A percentile compares a stretch with the other conserved stretches of the same genome.
These are phyloP conservation scores for Phocides pigmalion DNA, from an alignment of 1,140 invertebrate genomes.

Conservation along the genomic window DNA sequence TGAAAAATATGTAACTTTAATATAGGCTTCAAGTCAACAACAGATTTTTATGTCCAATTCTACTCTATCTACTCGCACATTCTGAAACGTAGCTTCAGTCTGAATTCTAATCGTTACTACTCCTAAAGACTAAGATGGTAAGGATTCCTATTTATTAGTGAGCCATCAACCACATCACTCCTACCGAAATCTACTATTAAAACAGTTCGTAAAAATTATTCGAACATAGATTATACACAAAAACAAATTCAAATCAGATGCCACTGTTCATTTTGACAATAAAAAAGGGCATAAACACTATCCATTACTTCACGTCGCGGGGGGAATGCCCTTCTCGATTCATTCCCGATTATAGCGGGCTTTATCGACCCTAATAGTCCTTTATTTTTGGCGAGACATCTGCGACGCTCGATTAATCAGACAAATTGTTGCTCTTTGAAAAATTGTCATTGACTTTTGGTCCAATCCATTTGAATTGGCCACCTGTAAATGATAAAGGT, in stretches of 20 bases:
- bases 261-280: constrained; percentile 24
- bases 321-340: constrained; percentile 41
- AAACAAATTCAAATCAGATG: constrained; percentile 17
- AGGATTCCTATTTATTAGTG: too few species aligned
- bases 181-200: too few species aligned
- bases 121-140: too few species aligned
- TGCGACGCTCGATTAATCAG: constrained; percentile 57
- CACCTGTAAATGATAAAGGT: constrained; percentile 13
- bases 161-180: too few species aligned
- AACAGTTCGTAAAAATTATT: too few species aligned
- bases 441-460: constrained; percentile 33
- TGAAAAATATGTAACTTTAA: too few species aligned
- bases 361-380: constrained; percentile 44
- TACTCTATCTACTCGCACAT: too few species aligned
- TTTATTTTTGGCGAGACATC: constrained; percentile 57
- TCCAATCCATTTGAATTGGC: constrained; percentile 2
- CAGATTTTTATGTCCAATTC: too few species aligned
- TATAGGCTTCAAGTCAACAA: too few species aligned
- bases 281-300: constrained; percentile 50
- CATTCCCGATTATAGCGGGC: constrained; percentile 39
- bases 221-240: neutral
- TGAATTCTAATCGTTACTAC: too few species aligned
- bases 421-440: constrained; percentile 41
- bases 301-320: constrained; percentile 39
- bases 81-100: too few species aligned